Conservation (phyloP, 2,113 vertebrate genomes). For the Seriola rivoliana region DNA sequence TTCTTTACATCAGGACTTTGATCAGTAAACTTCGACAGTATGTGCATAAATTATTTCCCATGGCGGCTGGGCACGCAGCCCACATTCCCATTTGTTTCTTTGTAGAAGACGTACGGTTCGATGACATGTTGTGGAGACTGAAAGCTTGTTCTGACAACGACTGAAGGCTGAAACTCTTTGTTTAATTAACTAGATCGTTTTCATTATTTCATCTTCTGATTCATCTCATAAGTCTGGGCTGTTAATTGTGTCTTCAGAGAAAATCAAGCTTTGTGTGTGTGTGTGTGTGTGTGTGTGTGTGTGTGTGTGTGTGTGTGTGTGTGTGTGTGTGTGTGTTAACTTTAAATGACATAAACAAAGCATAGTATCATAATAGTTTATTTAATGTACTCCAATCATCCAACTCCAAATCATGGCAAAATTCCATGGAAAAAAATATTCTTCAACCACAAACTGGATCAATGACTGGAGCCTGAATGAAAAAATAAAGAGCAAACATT, state of each 20-base stretch:
- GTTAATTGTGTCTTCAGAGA: background rate
- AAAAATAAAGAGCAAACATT: background rate
- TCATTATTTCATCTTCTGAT: background rate
- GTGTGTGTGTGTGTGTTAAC: background rate
- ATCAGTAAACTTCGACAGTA: background rate
- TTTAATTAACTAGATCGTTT: background rate
- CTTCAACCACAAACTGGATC: background rate
- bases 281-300: background rate
- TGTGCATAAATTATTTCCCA: background rate
- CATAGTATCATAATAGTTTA: background rate
- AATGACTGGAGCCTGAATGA: too few species aligned
- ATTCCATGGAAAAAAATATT: background rate
- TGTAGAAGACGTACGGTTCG: too few species aligned
- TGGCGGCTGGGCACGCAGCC: constrained; percentile 4
- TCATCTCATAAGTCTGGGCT: background rate
- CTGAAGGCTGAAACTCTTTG: background rate
- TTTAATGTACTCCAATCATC: background rate
- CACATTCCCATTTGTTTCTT: background rate
- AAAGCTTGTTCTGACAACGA: background rate
- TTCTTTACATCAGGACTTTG: constrained; percentile 3
- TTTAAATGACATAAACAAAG: background rate
- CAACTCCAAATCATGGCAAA: too few species aligned
- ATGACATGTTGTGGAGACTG: background rate
- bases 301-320: background rate
- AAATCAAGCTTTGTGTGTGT: background rate